A percentile compares a stretch with the other conserved stretches of the same genome.
Conservation (phyloP, 2,113 vertebrate species). For the Excalfactoria chinensis region DNA sequence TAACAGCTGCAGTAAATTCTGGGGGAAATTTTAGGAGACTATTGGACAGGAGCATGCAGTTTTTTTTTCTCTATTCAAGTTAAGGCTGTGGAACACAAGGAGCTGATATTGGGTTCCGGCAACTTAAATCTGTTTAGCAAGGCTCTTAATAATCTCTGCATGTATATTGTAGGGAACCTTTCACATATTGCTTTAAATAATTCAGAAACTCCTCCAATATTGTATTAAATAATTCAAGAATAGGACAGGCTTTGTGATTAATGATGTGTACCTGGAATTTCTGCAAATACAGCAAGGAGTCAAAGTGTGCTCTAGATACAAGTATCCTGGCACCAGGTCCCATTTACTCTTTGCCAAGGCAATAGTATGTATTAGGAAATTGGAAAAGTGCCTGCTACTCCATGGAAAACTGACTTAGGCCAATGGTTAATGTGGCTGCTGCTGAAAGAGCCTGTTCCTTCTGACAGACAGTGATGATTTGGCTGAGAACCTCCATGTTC, state of each 20-base stretch:
- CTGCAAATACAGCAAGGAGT: conserved; percentile 74
- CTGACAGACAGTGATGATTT: conserved; percentile 27
- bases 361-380: not conserved
- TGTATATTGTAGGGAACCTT: conserved; percentile 68
- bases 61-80: not conserved
- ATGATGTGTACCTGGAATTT: conserved; percentile 74
- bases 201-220: conserved; percentile 68
- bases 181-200: conserved; percentile 70
- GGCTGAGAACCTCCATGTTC: conserved; percentile 8
- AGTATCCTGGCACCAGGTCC: conserved; percentile 42
- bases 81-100: not conserved
- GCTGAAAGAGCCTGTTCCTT: conserved; percentile 27
- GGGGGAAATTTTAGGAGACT: not conserved
- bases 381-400: conserved; percentile 21
- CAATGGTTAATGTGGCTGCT: conserved; percentile 25
- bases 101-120: not conserved
- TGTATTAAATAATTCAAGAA: conserved; percentile 77
- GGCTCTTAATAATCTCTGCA: conserved; percentile 73
- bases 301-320: conserved; percentile 53
- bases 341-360: conserved; percentile 33
- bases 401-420: conserved; percentile 31
- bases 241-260: conserved; percentile 70
- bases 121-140: conserved; percentile 65
- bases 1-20: conserved; percentile 14
- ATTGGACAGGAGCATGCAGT: not conserved